Percentiles rank a stretch among this genome's conserved stretches.
Evolutionary conservation across 2,888 invertebrate species (phyloP).

Genomic region (Lycocerus yunnanus): DNA sequence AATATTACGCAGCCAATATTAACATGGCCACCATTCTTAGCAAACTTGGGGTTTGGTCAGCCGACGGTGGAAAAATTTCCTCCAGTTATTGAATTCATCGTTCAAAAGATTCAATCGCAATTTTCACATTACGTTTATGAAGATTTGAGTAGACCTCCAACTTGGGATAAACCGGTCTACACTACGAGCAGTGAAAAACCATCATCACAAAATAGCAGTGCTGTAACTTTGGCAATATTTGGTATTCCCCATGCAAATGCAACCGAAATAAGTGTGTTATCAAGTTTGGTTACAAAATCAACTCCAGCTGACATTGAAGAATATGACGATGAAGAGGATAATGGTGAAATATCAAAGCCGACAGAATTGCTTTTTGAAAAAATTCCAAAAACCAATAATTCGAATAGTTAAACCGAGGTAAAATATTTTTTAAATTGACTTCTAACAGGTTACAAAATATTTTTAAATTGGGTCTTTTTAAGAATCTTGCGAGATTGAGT

Average conservation of each 20-base stretch:
- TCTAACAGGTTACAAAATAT: neutral
- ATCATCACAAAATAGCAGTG: neutral
- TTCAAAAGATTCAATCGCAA: constrained; percentile 71
- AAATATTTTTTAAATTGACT: neutral
- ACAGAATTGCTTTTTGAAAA: constrained; percentile 23
- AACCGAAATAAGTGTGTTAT: neutral
- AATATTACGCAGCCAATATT: neutral
- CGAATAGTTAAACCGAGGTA: neutral
- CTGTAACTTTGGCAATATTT: neutral
- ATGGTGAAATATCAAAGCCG: neutral
- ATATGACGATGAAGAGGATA: constrained; percentile 11
- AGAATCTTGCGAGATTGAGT: neutral
- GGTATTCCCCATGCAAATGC: neutral
- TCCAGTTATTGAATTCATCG: constrained; percentile 68
- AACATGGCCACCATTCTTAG: neutral
- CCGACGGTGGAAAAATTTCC: constrained; percentile 60
- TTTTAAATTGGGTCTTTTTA: neutral
- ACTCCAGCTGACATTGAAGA: neutral
- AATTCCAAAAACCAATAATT: constrained; percentile 7
- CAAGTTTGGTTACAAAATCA: neutral
- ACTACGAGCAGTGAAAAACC: neutral
- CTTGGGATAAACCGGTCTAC: constrained; percentile 48
- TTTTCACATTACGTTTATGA: constrained; percentile 70
- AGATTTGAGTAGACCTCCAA: constrained; percentile 57
- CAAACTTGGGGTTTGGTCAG: constrained; percentile 14